A percentile compares a stretch with the other conserved stretches of the same genome.
Conservation (phyloP, 1,140 invertebrate species). For the Radopholus similis region DNA sequence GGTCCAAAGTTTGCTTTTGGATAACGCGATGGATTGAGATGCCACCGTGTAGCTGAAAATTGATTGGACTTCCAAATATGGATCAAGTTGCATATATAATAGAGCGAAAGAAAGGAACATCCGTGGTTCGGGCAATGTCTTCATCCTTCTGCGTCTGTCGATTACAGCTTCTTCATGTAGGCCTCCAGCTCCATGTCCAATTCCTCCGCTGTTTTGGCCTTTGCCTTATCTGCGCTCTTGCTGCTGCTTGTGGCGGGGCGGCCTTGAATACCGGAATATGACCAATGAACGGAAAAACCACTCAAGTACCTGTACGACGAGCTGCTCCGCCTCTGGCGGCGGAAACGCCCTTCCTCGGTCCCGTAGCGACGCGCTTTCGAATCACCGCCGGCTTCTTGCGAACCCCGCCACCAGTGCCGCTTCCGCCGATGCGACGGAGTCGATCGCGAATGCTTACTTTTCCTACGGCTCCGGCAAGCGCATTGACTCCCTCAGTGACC, state of each 20-base stretch:
- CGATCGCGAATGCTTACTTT: constrained; percentile 24
- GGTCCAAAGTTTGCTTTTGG: too few relatives aligned
- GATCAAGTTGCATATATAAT: too few relatives aligned
- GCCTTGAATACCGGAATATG: neutral
- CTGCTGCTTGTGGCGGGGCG: neutral
- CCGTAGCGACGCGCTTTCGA: neutral
- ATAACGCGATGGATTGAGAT: too few relatives aligned
- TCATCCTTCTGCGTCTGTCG: neutral
- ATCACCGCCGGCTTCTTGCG: neutral
- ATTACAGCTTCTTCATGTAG: constrained; percentile 24
- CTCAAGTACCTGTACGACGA: constrained; percentile 9
- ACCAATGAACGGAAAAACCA: neutral
- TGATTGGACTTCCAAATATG: too few relatives aligned
- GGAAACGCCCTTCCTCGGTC: neutral
- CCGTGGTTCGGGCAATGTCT: too few relatives aligned
- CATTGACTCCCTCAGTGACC: constrained; percentile 12
- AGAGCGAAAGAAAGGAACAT: too few relatives aligned
- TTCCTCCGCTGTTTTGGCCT: constrained; percentile 27
- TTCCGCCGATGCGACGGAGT: constrained; percentile 20
- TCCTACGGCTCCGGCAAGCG: neutral
- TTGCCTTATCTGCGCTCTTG: constrained; percentile 10
- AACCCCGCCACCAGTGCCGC: constrained; percentile 4
- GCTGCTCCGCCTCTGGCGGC: neutral
- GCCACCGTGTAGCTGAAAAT: too few relatives aligned
- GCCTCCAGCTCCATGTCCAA: constrained; percentile 34